Conservation (phyloP, 2,113 vertebrate species). For the Perognathus longimembris region DNA sequence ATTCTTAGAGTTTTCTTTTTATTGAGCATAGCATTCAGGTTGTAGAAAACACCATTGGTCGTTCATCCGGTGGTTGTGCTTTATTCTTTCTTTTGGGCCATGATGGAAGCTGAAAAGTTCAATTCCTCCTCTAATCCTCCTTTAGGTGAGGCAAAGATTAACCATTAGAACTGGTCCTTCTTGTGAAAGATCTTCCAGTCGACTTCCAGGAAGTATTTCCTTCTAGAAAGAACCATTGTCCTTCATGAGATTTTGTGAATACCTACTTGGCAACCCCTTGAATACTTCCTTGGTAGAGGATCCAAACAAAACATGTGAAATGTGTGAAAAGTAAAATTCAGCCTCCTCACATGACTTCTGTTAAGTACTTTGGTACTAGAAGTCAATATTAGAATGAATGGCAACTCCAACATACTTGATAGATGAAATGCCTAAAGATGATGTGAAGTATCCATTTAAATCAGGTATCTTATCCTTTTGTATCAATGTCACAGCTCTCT, state of each 20-base stretch:
- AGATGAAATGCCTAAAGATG: not conserved
- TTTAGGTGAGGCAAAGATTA: not conserved
- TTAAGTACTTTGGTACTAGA: not conserved
- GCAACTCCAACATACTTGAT: fast-evolving
- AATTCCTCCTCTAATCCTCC: not conserved
- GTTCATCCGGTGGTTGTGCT: not conserved
- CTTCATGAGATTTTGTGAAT: not conserved
- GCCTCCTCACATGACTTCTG: not conserved
- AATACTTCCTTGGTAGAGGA: not conserved
- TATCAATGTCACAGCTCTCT: not conserved
- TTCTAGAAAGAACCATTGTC: not conserved
- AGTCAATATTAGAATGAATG: not conserved
- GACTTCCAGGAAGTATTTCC: not conserved
- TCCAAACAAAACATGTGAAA: not conserved
- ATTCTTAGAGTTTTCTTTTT: not conserved
- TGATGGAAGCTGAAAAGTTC: not conserved
- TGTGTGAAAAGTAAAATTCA: not conserved
- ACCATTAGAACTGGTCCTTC: not conserved
- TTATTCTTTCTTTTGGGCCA: not conserved
- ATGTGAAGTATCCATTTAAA: fast-evolving
- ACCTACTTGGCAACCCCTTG: not conserved
- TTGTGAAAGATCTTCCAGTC: not conserved
- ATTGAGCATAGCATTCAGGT: not conserved
- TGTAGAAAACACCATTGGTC: not conserved
- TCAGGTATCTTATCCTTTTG: fast-evolving